Evolutionary conservation across 2,113 vertebrate genomes (phyloP), one percentile per base, ranked within the genome.

Genomic region (Lamprotornis superbus): DNA sequence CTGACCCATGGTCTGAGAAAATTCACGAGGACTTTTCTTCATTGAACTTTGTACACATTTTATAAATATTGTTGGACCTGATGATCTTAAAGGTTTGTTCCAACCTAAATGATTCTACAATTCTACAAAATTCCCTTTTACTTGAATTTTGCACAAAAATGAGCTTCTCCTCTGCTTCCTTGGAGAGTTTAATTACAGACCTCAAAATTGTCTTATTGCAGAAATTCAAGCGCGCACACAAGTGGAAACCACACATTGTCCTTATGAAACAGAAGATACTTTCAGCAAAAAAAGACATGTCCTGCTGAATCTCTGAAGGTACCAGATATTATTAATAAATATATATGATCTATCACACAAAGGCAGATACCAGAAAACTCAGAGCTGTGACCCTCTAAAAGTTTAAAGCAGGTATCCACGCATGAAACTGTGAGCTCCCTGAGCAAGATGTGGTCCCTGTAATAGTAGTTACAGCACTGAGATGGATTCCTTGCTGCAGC

Each of bases 151-250:
- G 5, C 13, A 9, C 15, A 46, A 81, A 33, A 61, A 10, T 9
- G 10, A 6, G 7, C 14, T 87, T 68, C 30, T 69, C 7, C 11
- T 59, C 11, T 59, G 3, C 37, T 82, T 89, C 17, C 40, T 64
- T 17, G 10, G 7, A 44, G 19, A 56, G 24, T 44, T 77, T 83
- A 89, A 70, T 71, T 83, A 47, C 56, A 83, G 46, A 50, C 12
- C 7, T 79, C 53, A 60, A 47, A 70, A 64, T 22, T 44, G 15
- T n/a, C 40, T 60, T 55, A 7, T 24, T 68, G 39, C 46, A 84
- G n/a, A 85, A 80, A 17, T 83, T 42, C 42, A 40, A 64, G 35
- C 0, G 10, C 0, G 0, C 9, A 10, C 10, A 21, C 2, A 11
- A 0, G 0, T 33, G 35, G 70, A 71, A 91, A 65, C 17, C 10